phyloP scores from a whole-genome alignment of 2,888 invertebrate genomes.

The Autographa pulchrina region DNA sequence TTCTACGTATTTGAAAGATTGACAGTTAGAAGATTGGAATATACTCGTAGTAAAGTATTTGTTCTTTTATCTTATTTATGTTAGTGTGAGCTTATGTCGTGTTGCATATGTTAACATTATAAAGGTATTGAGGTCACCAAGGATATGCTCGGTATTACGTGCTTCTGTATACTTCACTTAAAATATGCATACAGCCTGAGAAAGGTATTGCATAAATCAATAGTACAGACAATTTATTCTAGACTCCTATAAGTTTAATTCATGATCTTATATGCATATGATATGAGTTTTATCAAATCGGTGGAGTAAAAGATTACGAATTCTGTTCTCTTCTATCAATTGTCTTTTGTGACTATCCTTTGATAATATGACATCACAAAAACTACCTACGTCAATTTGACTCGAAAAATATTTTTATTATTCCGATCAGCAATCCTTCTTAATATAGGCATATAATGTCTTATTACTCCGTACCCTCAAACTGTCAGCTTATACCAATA shows the following conservation, averaged over 20 bases:
- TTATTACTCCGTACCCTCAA: conserved; percentile 19
- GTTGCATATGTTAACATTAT: background rate
- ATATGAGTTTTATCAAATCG: no score
- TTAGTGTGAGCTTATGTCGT: background rate
- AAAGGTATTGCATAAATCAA: background rate
- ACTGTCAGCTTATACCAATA: conserved; percentile 51
- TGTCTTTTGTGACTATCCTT: no score
- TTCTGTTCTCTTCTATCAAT: no score
- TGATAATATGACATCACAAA: background rate
- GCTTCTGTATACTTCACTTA: background rate
- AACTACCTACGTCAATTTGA: background rate
- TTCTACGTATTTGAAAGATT: conserved; percentile 2
- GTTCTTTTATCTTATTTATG: background rate
- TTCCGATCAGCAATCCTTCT: background rate
- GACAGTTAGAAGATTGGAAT: background rate
- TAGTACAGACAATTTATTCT: background rate
- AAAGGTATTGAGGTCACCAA: background rate
- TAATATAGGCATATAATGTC: conserved; percentile 24
- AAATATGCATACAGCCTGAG: background rate
- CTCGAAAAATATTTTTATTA: background rate
- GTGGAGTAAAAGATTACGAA: no score
- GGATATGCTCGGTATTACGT: background rate
- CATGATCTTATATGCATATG: no score
- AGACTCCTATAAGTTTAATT: background rate
- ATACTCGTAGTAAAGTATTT: background rate